These are phyloP conservation scores for Arrhopalites spinosus DNA, from an alignment of 2,888 invertebrate genomes.

Conservation along the genomic window DNA sequence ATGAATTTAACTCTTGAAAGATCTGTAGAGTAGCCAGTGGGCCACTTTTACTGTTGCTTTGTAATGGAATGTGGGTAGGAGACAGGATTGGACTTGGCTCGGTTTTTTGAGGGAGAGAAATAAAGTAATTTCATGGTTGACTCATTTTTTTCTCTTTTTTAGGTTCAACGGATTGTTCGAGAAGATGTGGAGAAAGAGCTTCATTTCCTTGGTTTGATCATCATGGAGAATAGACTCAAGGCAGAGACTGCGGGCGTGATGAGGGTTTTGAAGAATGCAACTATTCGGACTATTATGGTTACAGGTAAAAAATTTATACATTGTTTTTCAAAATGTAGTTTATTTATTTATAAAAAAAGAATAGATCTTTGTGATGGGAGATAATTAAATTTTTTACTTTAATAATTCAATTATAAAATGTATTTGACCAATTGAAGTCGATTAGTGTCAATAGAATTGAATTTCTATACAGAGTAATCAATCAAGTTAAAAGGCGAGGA, in stretches of 20 bases:
- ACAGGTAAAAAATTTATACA: conserved; percentile 69
- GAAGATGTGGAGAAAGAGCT: conserved; percentile 81
- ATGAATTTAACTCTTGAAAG: too few relatives aligned
- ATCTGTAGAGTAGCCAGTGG: too few relatives aligned
- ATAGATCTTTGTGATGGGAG: too few relatives aligned
- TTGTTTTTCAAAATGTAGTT: too few relatives aligned
- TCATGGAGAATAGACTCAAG: conserved; percentile 94
- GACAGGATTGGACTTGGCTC: too few relatives aligned
- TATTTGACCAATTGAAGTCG: not conserved
- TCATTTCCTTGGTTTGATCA: conserved; percentile 83
- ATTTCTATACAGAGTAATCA: too few relatives aligned
- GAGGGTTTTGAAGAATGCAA: conserved; percentile 76
- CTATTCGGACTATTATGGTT: conserved; percentile 94
- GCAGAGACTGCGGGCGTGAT: conserved; percentile 84
- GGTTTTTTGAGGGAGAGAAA: not conserved
- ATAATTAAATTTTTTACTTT: not conserved
- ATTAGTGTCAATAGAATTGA: not conserved
- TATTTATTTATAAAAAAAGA: too few relatives aligned
- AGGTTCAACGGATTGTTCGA: conserved; percentile 72
- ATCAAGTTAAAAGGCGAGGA: too few relatives aligned
- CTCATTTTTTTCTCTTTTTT: not conserved
- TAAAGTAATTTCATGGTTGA: not conserved
- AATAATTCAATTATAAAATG: not conserved
- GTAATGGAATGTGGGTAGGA: too few relatives aligned
- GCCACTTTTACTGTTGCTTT: too few relatives aligned